Evolutionary conservation across 2,888 invertebrate species (phyloP), one percentile per base, ranked within the genome.

Genomic region (Lobophora halterata): DNA sequence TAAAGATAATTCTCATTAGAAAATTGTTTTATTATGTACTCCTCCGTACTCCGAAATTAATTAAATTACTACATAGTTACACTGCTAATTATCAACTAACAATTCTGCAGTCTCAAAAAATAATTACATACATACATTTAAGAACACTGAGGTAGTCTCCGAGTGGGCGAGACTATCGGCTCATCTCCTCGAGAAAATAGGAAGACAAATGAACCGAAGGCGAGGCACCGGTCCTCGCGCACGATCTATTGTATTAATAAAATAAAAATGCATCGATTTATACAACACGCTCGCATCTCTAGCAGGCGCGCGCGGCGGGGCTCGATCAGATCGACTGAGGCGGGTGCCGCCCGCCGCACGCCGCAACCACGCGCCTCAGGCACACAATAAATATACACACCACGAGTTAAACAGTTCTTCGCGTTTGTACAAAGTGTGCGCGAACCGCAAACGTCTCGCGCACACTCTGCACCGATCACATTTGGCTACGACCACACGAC

Each of bases 81-180:
- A 71, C 64, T 68, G 72, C 79, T 83, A 82, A 82, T 86, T 86
- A 86, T 73, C 61, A 82, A 70, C 86, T 87, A 86, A 83, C 79
- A 81, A 76, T 75, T 78, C 77, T 79, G 86, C 86, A 87, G 86
- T 87, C 86, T 87, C 85, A 83, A 72, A n/a, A n/a, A 79, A 78
- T 71, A 77, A 80, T 81, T 81, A 79, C 78, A 79, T 79, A 76
- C 76, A 79, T 72, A 75, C 72, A 72, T 61, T 64, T 60, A 58
- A 74, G 65, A 78, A 81, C 78, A 80, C 68, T 75, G 79, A 83
- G 80, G 73, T 76, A 70, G 79, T 71, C 81, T 73, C 77, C 38
- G 61, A 70, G 63, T 64, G 61, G 58, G 48, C 42, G 76, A 80
- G 78, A 78, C 76, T 62, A 55, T 25, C 39, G 41, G 57, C 52